A percentile compares a stretch with the other conserved stretches of the same genome.
Conservation (phyloP, 2,797 vertebrate species). For the Limosa lapponica region DNA sequence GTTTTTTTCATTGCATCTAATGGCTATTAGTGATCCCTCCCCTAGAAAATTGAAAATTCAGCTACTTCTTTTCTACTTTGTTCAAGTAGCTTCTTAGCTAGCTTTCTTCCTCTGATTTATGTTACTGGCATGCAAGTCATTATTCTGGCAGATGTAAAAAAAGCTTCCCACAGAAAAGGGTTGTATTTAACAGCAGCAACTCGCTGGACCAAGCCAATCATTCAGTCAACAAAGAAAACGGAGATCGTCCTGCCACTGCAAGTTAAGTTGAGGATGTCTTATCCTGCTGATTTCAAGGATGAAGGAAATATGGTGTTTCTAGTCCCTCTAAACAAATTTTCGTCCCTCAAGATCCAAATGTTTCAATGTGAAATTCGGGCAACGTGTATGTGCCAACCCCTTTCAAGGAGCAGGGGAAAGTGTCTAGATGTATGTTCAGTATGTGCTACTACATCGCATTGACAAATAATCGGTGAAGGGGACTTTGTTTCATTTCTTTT, state of each 20-base stretch:
- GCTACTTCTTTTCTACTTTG: neutral
- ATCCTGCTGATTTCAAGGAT: neutral
- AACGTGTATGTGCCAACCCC: neutral
- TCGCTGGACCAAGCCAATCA: neutral
- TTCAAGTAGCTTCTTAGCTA: neutral
- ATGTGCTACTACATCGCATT: no score
- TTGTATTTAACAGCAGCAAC: neutral
- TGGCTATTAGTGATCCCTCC: neutral
- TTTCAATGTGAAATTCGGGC: neutral
- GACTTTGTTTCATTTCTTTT: neutral
- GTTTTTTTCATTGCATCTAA: neutral
- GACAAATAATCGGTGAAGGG: neutral
- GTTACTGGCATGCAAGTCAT: neutral
- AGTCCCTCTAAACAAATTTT: neutral
- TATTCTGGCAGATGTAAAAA: neutral
- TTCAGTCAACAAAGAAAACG: neutral
- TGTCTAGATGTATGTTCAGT: neutral
- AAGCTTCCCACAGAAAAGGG: neutral
- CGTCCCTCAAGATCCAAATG: neutral
- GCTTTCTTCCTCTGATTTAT: neutral
- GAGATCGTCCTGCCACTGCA: neutral
- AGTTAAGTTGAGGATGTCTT: neutral
- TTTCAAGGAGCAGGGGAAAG: neutral
- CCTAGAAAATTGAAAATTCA: neutral
- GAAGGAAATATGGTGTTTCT: neutral